Conservation (phyloP, 2,888 invertebrate genomes). For the Busseola fusca region DNA sequence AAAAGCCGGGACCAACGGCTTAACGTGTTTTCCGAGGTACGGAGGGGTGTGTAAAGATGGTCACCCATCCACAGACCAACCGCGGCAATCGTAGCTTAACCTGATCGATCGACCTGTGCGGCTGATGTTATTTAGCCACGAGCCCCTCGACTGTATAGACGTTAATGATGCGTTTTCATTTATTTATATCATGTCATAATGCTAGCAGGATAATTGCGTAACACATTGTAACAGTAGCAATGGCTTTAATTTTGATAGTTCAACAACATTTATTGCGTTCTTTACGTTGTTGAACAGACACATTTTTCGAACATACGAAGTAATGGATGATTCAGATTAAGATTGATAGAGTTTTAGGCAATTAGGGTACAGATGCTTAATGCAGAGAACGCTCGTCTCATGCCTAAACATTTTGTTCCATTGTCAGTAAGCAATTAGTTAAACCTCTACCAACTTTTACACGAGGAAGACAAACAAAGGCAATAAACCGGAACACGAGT, state of each 20-base stretch:
- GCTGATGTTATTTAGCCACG: too few species aligned
- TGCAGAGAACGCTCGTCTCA: background rate
- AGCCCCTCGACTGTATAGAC: background rate
- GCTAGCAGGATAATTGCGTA: background rate
- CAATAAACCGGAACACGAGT: conserved; percentile 2
- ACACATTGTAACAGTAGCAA: background rate
- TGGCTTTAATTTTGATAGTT: background rate
- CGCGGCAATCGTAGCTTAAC: too few species aligned
- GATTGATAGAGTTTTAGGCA: background rate
- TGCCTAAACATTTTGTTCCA: background rate
- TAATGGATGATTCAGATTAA: background rate
- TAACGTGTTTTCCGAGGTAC: too few species aligned
- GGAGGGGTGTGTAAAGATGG: too few species aligned
- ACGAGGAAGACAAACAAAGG: conserved; percentile 7
- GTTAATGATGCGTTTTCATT: background rate
- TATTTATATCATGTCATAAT: background rate
- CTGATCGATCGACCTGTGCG: too few species aligned
- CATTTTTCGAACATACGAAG: background rate
- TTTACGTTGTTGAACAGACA: background rate
- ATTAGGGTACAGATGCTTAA: too few species aligned
- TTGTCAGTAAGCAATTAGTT: background rate
- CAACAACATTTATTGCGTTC: background rate
- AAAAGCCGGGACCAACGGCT: too few species aligned
- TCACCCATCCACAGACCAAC: too few species aligned
- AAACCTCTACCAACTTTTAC: background rate